These are phyloP conservation scores for Pelvicachromis taeniatus DNA, from an alignment of 2,113 vertebrate genomes.

Conservation along the genomic window DNA sequence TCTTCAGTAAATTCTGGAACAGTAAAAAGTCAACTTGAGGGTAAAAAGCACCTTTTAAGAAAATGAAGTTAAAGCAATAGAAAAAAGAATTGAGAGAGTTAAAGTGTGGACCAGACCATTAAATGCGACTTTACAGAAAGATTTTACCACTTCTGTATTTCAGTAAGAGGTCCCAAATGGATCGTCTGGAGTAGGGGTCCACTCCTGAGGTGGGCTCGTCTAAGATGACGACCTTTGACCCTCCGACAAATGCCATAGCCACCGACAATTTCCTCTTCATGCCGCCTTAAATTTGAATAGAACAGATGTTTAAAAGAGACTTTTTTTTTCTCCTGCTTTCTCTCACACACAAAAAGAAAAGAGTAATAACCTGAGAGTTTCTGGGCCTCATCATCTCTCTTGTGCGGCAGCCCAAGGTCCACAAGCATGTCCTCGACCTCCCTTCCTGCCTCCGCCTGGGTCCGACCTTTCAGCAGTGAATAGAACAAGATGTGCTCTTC, in stretches of 20 bases:
- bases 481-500: constrained; percentile 87
- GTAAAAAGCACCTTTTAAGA: not conserved
- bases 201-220: constrained; percentile 92
- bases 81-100: not conserved
- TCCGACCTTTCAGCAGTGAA: constrained; percentile 83
- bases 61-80: not conserved
- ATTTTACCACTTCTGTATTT: constrained; percentile 80
- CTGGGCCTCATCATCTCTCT: constrained; percentile 86
- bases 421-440: constrained; percentile 86
- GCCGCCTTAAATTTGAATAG: constrained; percentile 69
- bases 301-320: not conserved
- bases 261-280: constrained; percentile 88
- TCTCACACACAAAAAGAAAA: not conserved
- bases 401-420: constrained; percentile 85
- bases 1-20: not conserved
- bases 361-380: constrained; percentile 85
- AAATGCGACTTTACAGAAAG: not conserved
- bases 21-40: not conserved
- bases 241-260: constrained; percentile 86
- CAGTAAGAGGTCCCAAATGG: constrained; percentile 88
- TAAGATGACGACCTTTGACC: constrained; percentile 81
- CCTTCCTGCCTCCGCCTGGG: constrained; percentile 75
- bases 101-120: not conserved
- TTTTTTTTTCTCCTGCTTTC: too few relatives aligned
- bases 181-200: constrained; percentile 85